Evolutionary conservation across 2,113 vertebrate genomes (phyloP), one percentile per base, ranked within the genome.

Genomic region (Rhea pennata): DNA sequence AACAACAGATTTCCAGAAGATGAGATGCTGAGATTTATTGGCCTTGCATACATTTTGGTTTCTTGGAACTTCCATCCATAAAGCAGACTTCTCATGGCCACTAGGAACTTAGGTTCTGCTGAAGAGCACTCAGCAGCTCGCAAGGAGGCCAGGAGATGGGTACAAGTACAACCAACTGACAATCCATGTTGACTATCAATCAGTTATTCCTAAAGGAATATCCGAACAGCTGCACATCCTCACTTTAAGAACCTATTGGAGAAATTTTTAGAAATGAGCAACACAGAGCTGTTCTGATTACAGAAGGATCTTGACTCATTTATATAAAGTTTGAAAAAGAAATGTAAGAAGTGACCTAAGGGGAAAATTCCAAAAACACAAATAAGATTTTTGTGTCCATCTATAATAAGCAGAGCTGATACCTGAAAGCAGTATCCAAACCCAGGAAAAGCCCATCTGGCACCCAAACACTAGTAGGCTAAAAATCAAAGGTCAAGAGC

Each of bases 401-500:
- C 20, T 58, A 40, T 40, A 85, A 90, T 23, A 85, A 79, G 54
- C 71, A 77, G 20, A 93, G 40, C 17, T 64, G 91, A 90, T 83
- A 89, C 16, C 58, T 27, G 42, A 95, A 92, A 36, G 36, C 33
- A 50, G 44, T 93, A 95, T 72, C 54, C 40, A 94, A 83, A 50
- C 36, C 29, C 53, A 62, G 26, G 75, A 88, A n/a, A 69, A 73
- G 78, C 26, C 0, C 3, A 76, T 69, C 50, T 70, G 91, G 74
- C 71, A 70, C 15, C 7, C 71, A 74, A 85, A 85, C 48, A 61
- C 31, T 65, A 87, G 44, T 39, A 83, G 74, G 40, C 44, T 87
- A 89, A 95, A 93, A 73, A 56, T 10, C 78, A 90, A 85, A 91
- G 77, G 73, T 82, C 76, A 95, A 72, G 59, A 91, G 66, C 59